Evolutionary conservation across 2,888 invertebrate species (phyloP), one percentile per base, ranked within the genome.

Genomic region (Orchestes rusci): DNA sequence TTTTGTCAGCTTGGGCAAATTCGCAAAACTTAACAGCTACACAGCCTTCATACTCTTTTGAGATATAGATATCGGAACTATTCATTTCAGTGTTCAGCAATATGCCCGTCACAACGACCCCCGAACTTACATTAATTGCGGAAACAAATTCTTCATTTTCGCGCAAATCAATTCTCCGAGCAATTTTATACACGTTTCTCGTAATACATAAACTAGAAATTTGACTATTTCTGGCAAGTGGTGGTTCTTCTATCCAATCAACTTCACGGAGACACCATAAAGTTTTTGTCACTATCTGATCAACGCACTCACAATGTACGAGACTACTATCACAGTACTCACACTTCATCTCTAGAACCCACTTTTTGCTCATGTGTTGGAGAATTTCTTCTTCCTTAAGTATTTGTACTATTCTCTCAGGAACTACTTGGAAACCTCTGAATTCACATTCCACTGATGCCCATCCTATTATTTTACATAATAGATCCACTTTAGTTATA

Each of bases 391-490:
- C 53, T 20, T 52, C 45, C 34, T 52, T 50, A 19, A 59, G 45
- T 23, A 58, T 34, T 35, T 46, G 32, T 10, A 58, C 33, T 35
- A 73, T 68, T 56, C 72, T 74, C 51, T 70, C 67, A 41, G 69
- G 56, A 37, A 69, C 68, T 28, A 60, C 57, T 34, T 63, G 44
- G 28, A 35, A 31, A 45, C 31, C 69, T 64, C 52, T 68, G 66
- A 51, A 68, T 65, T 58, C 70, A 57, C 76, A 77, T 58, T 74
- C 76, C 52, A 65, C 59, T 39, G 63, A 54, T 30, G 75, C 71
- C 80, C 80, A 80, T 45, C 70, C 68, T 59, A 77, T 68, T 13
- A 73, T 70, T 57, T 71, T 66, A 50, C 69, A 69, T 28, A 76
- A 72, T 7, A 78, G 66, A 59, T 75, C 72, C 50, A 43, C 23